Conservation (phyloP, 2,888 invertebrate genomes). For the Parnassius glacialis region DNA sequence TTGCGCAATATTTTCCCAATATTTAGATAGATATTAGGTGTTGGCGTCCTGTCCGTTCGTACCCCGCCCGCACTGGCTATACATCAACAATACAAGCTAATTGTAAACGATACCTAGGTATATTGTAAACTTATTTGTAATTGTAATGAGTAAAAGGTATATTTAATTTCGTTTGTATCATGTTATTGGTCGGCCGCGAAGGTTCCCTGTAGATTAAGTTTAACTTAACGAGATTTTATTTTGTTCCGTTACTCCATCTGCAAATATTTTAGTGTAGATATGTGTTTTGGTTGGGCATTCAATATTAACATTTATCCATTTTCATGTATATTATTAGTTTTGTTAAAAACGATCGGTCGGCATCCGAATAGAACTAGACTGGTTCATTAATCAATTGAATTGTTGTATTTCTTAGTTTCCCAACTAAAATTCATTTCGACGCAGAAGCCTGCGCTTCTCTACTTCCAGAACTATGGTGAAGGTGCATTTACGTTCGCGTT, state of each 20-base stretch:
- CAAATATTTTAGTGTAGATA: neutral
- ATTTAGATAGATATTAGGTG: neutral
- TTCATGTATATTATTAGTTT: neutral
- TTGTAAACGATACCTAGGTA: constrained; percentile 52
- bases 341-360: too few species aligned
- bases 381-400: too few species aligned
- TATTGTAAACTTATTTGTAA: constrained; percentile 59
- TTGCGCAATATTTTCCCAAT: neutral
- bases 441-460: constrained; percentile 39
- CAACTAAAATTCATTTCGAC: constrained; percentile 35
- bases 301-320: neutral
- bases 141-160: constrained; percentile 58
- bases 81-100: constrained; percentile 32
- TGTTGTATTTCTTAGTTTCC: neutral
- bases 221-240: constrained; percentile 43
- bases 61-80: constrained; percentile 2
- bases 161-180: constrained; percentile 51
- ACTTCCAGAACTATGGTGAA: constrained; percentile 53
- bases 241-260: constrained; percentile 19
- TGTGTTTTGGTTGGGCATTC: neutral
- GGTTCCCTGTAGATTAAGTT: constrained; percentile 41
- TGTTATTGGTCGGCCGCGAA: constrained; percentile 40
- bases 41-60: constrained; percentile 2
- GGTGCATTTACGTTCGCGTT: constrained; percentile 64
- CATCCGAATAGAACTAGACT: too few species aligned